Evolutionary conservation across 2,888 invertebrate species (phyloP), one percentile per base, ranked within the genome.

Genomic region (Tinea trinotella): DNA sequence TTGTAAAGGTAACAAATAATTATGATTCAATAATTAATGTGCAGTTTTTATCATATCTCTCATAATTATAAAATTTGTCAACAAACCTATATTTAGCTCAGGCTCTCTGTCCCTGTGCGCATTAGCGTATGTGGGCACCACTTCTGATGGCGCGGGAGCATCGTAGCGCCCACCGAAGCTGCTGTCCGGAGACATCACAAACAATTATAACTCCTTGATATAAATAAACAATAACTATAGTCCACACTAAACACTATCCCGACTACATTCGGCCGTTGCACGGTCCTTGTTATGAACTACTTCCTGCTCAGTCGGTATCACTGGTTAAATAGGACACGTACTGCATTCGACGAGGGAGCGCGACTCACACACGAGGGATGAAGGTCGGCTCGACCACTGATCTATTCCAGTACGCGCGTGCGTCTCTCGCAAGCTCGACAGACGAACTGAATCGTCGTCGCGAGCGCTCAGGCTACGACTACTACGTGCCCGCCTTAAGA

Each of bases 171-270:
- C 68, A 64, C 82, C 87, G 68, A 87, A 87, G 64, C 88, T 89
- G 75, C 90, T 91, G 74, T 91, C 91, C 70, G 91, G 90, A 67
- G 90, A 88, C 70, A 91, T 86, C 91, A 91, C 91, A 68, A 64
- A 65, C 63, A 65, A 67, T 59, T 65, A 65, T 67, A 52, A 59
- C 74, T 75, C 70, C 67, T 65, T 13, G 20, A 50, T 50, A 50
- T 15, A 24, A 50, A 50, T 18, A 50, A 84, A 84, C 82, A 78
- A 64, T 82, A 83, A 83, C 72, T 67, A 81, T 82, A 82, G 74
- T 70, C 67, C 67, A 34, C 54, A 36, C n/a, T 12, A 17, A 30
- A 18, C 82, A 83, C 84, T 50, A 83, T 81, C 65, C 65, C 67
- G 73, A 40, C 44, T 19, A 12, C 49, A 36, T 20, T 19, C 48